A percentile compares a stretch with the other conserved stretches of the same genome.
These are phyloP conservation scores for Sylvicapra grimmia DNA, from an alignment of 2,113 vertebrate genomes.

Conservation along the genomic window DNA sequence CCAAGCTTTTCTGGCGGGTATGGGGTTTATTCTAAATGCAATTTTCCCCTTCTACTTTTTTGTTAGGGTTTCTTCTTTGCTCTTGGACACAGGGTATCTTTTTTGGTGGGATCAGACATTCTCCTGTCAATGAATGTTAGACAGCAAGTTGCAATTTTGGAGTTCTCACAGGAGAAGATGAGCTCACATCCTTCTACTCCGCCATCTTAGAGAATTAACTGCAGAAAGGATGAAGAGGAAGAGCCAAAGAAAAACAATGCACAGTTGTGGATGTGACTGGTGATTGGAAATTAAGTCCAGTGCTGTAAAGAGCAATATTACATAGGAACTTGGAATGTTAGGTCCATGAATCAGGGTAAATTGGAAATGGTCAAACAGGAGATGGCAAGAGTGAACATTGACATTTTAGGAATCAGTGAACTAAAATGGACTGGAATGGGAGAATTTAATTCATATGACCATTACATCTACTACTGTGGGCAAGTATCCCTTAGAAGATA, in stretches of 20 bases:
- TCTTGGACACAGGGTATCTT: neutral
- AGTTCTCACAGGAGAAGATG: neutral
- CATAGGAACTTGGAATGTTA: neutral
- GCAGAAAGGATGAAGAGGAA: neutral
- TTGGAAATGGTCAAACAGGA: neutral
- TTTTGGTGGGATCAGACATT: neutral
- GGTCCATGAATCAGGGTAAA: neutral
- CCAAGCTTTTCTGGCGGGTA: fast-evolving
- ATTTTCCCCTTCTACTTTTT: neutral
- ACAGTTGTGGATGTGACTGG: neutral
- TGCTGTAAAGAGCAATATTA: neutral
- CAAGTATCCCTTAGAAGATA: neutral
- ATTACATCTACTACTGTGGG: neutral
- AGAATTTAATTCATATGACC: neutral
- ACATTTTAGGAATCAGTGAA: neutral
- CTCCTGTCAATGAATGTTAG: neutral
- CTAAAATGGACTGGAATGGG: neutral
- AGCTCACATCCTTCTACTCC: neutral
- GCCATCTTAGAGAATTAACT: neutral
- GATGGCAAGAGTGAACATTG: neutral
- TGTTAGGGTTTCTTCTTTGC: neutral
- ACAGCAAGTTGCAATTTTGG: neutral
- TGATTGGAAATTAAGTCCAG: neutral
- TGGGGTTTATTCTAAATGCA: neutral
- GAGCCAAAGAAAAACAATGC: neutral